A percentile compares a stretch with the other conserved stretches of the same genome.
Conservation (phyloP, 2,888 invertebrate species). For the Axea sp. region DNA sequence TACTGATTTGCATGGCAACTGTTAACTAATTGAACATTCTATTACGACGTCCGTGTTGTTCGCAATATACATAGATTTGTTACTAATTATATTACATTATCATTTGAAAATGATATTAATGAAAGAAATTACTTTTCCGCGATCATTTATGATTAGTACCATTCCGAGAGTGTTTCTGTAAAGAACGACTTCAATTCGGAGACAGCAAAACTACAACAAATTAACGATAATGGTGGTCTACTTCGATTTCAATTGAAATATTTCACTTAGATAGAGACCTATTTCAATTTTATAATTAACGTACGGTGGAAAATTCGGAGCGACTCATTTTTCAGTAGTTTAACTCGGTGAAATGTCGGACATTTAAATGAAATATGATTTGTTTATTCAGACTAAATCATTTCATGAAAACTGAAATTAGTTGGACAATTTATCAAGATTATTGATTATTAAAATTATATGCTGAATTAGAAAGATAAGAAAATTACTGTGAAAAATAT, state of each 20-base stretch:
- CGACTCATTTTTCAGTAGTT: constrained; percentile 52
- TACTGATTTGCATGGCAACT: constrained; percentile 33
- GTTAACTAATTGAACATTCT: constrained; percentile 27
- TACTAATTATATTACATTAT: constrained; percentile 38
- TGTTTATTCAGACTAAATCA: constrained; percentile 40
- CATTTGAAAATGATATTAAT: constrained; percentile 42
- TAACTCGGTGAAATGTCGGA: constrained; percentile 32
- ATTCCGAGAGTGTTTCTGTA: constrained; percentile 23
- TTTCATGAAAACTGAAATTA: constrained; percentile 8
- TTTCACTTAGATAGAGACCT: constrained; percentile 42
- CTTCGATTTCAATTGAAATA: constrained; percentile 43
- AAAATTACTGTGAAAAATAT: no score
- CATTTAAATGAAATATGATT: constrained; percentile 36
- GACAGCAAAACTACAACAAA: constrained; percentile 36
- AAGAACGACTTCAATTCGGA: constrained; percentile 15
- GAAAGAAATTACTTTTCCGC: constrained; percentile 42
- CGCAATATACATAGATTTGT: constrained; percentile 9
- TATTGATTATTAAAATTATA: no score
- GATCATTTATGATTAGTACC: constrained; percentile 35
- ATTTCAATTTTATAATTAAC: constrained; percentile 49
- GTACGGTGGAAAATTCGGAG: constrained; percentile 20
- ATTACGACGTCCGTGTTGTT: constrained; percentile 11
- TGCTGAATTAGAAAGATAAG: no score
- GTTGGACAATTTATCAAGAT: no score
- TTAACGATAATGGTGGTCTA: constrained; percentile 35